A percentile compares a stretch with the other conserved stretches of the same genome.
phyloP scores from a whole-genome alignment of 2,888 invertebrate species.

The Limnephilus lunatus region DNA sequence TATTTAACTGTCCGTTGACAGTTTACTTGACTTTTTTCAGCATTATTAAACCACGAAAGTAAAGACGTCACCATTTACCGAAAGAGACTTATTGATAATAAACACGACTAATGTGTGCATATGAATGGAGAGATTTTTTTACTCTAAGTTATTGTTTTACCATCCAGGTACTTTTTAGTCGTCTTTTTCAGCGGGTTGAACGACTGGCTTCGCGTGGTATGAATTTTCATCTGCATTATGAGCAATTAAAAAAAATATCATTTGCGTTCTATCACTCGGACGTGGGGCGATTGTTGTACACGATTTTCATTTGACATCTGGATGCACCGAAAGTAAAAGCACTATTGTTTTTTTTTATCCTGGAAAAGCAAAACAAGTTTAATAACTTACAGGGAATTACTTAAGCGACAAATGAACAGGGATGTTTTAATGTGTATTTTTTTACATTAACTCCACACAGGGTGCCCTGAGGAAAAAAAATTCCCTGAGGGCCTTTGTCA shows the following conservation, averaged over 20 bases:
- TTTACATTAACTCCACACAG: no score
- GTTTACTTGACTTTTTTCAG: background rate
- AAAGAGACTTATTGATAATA: background rate
- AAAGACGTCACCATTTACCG: background rate
- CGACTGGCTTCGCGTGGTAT: slow-evolving; percentile 63
- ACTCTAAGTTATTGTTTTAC: background rate
- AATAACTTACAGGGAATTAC: background rate
- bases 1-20: background rate
- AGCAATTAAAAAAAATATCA: slow-evolving; percentile 65
- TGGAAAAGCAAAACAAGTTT: background rate
- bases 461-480: no score
- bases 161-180: background rate
- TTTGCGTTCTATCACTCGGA: slow-evolving; percentile 62
- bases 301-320: slow-evolving; percentile 31
- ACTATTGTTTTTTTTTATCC: background rate
- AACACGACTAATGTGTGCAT: background rate
- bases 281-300: slow-evolving; percentile 54
- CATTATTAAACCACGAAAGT: background rate
- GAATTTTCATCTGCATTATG: slow-evolving; percentile 61
- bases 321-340: slow-evolving; percentile 24
- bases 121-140: background rate
- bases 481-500: no score
- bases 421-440: no score
- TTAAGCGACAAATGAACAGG: background rate
- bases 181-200: slow-evolving; percentile 58